Evolutionary conservation across 2,113 vertebrate genomes (phyloP).

Genomic region (Pluvianellus socialis): DNA sequence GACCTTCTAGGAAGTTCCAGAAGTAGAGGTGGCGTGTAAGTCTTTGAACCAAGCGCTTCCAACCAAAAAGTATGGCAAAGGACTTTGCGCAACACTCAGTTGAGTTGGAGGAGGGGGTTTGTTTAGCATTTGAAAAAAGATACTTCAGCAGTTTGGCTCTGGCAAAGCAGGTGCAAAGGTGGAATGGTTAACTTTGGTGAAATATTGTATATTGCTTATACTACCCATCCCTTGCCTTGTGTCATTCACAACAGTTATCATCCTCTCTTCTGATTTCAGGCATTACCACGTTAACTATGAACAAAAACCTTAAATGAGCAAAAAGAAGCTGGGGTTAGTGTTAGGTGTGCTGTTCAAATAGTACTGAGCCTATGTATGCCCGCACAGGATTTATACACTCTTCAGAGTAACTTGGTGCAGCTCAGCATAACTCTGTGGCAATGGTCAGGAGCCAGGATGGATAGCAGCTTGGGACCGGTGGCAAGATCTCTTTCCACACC

Average conservation of each 20-base stretch:
- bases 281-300: not conserved
- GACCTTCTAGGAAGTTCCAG: not conserved
- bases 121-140: not conserved
- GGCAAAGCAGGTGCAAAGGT: not conserved
- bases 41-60: not conserved
- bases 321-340: not conserved
- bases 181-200: not conserved
- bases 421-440: not conserved
- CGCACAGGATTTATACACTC: not conserved
- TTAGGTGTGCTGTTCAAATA: not conserved
- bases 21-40: not conserved
- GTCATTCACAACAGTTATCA: not conserved
- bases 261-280: not conserved
- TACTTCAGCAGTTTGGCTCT: not conserved
- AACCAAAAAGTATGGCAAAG: not conserved
- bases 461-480: not conserved
- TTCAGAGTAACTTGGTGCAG: not conserved
- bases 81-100: not conserved
- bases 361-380: not conserved
- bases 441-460: not conserved
- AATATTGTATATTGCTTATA: not conserved
- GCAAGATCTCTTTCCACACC: not conserved
- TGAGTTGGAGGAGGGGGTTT: not conserved
- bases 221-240: not conserved
- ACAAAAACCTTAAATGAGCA: rapidly evolving